phyloP scores from a whole-genome alignment of 2,113 vertebrate genomes.

The Odontophorus gujanensis region DNA sequence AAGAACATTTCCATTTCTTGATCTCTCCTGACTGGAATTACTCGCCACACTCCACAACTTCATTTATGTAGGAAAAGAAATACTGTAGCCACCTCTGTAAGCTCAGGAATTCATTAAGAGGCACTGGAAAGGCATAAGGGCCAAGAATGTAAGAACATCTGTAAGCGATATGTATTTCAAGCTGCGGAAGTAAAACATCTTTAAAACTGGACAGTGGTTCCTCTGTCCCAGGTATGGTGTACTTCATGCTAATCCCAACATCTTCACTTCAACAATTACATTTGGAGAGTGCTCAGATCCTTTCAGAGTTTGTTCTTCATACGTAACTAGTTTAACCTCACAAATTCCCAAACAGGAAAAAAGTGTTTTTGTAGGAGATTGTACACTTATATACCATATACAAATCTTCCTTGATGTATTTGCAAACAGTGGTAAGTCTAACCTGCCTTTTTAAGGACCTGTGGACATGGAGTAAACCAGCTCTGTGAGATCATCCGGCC shows the following conservation, averaged over 20 bases:
- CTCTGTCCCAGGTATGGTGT: not conserved
- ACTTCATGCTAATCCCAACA: not conserved
- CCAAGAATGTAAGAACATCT: not conserved
- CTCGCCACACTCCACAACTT: constrained; percentile 7
- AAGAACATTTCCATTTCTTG: constrained; percentile 13
- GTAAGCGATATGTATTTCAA: not conserved
- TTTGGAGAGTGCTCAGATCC: not conserved
- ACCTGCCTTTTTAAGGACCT: not conserved
- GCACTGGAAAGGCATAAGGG: not conserved
- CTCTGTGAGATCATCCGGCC: not conserved
- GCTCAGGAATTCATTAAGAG: not conserved
- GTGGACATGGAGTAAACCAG: not conserved
- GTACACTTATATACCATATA: not conserved
- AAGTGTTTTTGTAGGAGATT: not conserved
- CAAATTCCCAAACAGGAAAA: not conserved
- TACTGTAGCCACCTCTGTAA: not conserved
- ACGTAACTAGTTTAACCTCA: not conserved
- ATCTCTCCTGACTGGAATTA: constrained; percentile 10
- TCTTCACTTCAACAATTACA: not conserved
- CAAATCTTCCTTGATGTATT: not conserved
- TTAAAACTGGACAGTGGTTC: not conserved
- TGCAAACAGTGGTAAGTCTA: not conserved
- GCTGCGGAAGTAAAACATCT: not conserved
- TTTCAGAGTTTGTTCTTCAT: not conserved
- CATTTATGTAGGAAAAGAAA: not conserved